These are phyloP conservation scores for Cremastinae sp. DNA, from an alignment of 2,888 invertebrate genomes.

Conservation along the genomic window DNA sequence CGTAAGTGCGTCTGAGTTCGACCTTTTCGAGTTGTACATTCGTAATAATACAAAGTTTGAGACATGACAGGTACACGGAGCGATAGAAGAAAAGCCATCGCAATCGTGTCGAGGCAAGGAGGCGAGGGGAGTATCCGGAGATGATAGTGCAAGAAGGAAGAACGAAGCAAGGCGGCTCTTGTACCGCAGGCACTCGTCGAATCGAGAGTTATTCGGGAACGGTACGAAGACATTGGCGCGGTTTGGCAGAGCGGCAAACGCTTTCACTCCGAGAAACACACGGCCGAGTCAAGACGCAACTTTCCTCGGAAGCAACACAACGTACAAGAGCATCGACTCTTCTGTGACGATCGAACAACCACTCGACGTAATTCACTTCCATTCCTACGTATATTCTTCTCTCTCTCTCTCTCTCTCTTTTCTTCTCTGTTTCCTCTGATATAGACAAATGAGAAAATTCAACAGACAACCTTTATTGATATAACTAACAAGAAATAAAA, in stretches of 20 bases:
- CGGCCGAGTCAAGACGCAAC: slow-evolving; percentile 29
- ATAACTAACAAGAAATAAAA: too few relatives aligned
- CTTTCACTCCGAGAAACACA: slow-evolving; percentile 27
- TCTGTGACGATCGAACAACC: slow-evolving; percentile 5
- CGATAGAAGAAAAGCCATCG: too few relatives aligned
- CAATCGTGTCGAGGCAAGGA: too few relatives aligned
- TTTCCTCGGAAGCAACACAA: slow-evolving; percentile 12
- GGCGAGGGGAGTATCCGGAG: too few relatives aligned
- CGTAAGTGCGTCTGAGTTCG: too few relatives aligned
- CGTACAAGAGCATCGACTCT: neutral
- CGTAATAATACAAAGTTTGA: too few relatives aligned
- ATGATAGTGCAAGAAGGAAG: too few relatives aligned
- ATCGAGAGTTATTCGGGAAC: slow-evolving; percentile 36
- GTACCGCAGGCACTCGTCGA: slow-evolving; percentile 20
- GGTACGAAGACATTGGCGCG: slow-evolving; percentile 36
- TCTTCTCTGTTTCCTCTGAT: slow-evolving; percentile 13
- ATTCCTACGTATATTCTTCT: too few relatives aligned
- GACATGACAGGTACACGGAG: too few relatives aligned
- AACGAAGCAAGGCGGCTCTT: slow-evolving; percentile 5
- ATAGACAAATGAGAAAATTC: too few relatives aligned
- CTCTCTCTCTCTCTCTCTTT: slow-evolving; percentile 6
- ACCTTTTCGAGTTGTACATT: too few relatives aligned
- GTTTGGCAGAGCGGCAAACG: slow-evolving; percentile 12
- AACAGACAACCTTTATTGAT: too few relatives aligned
- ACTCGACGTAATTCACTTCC: slow-evolving; percentile 3